Evolutionary conservation across 1,140 invertebrate species (phyloP).

Genomic region (Ips typographus): DNA sequence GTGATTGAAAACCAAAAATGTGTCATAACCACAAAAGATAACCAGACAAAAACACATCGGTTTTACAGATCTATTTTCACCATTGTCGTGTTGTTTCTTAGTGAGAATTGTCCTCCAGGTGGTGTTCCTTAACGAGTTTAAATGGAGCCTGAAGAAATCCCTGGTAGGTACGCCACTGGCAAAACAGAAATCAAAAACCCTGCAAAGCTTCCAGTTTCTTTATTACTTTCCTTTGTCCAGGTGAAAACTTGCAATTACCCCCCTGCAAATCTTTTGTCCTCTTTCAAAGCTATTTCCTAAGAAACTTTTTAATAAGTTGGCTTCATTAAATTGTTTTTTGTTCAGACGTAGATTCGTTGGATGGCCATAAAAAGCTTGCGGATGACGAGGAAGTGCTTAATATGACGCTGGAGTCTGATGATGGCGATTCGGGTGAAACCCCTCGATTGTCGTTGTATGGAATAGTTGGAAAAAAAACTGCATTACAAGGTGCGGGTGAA

Average conservation of each 20-base stretch:
- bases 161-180: not conserved
- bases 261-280: constrained; percentile 3
- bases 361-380: not conserved
- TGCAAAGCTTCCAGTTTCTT: not conserved
- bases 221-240: constrained; percentile 11
- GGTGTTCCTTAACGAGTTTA: not conserved
- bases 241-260: constrained; percentile 10
- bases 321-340: not conserved
- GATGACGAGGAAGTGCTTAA: not conserved
- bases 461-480: constrained; percentile 18
- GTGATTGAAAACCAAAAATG: constrained; percentile 7
- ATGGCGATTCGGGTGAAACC: not conserved
- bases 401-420: not conserved
- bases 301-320: constrained; percentile 1
- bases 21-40: constrained; percentile 11
- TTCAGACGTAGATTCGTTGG: not conserved
- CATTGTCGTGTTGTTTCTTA: constrained; percentile 25
- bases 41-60: constrained; percentile 16
- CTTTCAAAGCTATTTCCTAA: constrained; percentile 2
- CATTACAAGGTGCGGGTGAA: constrained; percentile 8
- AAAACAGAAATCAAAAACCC: not conserved
- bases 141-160: no score
- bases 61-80: constrained; percentile 21
- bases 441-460: constrained; percentile 9
- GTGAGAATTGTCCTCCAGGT: constrained; percentile 22